Conservation (phyloP, 2,113 vertebrate species). For the Mungos mungo region DNA sequence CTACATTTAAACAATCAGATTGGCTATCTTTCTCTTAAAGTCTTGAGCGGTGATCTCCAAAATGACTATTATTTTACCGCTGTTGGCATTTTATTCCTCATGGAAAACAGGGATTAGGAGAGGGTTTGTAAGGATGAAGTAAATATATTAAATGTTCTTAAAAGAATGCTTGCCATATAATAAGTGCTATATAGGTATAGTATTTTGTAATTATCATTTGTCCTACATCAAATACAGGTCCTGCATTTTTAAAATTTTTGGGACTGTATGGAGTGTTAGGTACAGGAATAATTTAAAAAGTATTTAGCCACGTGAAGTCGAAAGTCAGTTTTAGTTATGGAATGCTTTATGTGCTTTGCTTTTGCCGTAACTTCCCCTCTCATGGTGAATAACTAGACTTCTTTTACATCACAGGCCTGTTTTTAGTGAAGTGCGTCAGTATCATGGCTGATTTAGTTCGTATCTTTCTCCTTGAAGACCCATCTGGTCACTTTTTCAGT, state of each 20-base stretch:
- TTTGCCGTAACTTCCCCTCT: neutral
- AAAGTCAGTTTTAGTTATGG: neutral
- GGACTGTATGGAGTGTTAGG: neutral
- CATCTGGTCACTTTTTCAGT: constrained; percentile 71
- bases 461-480: constrained; percentile 56
- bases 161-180: neutral
- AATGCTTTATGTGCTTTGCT: neutral
- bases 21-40: neutral
- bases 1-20: neutral
- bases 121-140: neutral
- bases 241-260: neutral
- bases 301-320: neutral
- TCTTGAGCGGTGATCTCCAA: neutral
- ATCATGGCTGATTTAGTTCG: constrained; percentile 20
- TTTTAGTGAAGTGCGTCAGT: constrained; percentile 59
- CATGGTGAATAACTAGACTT: neutral
- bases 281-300: constrained; percentile 32
- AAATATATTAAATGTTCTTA: neutral
- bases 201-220: neutral
- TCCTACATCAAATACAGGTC: neutral
- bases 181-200: neutral
- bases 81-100: neutral
- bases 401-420: constrained; percentile 30
- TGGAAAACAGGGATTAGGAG: neutral
- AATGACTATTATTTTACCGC: neutral